Base-by-base conservation (phyloP, 53 echinoderm and acorn worm species). In the Holothuria leucospilota region DNA sequence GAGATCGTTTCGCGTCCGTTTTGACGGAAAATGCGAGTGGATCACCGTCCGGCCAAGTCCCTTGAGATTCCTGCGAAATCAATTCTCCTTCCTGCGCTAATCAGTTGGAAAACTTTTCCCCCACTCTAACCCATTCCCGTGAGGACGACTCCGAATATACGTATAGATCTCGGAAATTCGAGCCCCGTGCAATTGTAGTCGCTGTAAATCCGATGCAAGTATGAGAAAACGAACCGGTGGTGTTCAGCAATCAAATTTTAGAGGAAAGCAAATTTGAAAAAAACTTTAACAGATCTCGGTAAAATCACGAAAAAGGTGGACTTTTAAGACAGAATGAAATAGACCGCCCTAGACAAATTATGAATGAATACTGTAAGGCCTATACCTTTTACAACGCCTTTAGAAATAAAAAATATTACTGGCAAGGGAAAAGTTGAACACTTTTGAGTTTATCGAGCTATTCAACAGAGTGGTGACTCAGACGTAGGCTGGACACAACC, bases 51-150 rank as follows among this genome's bases (percentile, higher is more conserved):
- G 75, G 75, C 52, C 75, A 52, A 52, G 25, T 75, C 75, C 75
- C 75, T 14, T 9, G 75, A 52, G 75, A 75, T 23, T n/a, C 75
- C 18, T 7, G 21, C 24, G 51, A 51, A 75, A 75, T 75, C 75
- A 75, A 52, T 75, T 75, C 75, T 75, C 25, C 51, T 75, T 46
- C 75, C 52, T 21, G 51, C 75, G 51, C 52, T 75, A 75, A 75
- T 75, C 75, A 75, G 75, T 75, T 75, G 75, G 75, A 75, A 75
- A 75, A 75, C 75, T 51, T 75, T 56, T 75, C 51, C 75, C 75
- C 75, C 52, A 75, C 75, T 75, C 75, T 75, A 75, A 75, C 75
- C 75, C 75, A 75, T 51, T 75, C 75, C 75, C 75, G 75, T 49
- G 75, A 75, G 75, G 51, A 15, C 52, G 13, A 26, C 51, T 42